Percentiles rank a stretch among this genome's conserved stretches.
These are phyloP conservation scores for Alloplasta piceator DNA, from an alignment of 2,888 invertebrate species.

Conservation along the genomic window DNA sequence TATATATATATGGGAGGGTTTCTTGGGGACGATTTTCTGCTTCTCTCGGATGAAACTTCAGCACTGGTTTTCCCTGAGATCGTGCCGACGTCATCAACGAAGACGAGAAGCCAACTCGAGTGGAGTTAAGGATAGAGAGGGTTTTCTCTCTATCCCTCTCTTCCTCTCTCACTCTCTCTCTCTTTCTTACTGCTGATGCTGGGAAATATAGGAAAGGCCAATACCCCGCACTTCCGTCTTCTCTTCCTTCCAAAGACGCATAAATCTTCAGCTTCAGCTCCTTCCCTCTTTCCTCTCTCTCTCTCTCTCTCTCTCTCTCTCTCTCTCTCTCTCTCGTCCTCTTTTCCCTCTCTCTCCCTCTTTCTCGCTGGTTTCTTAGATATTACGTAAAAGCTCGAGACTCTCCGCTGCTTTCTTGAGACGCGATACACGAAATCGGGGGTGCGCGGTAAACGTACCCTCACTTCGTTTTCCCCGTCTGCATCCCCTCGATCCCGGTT, in stretches of 20 bases:
- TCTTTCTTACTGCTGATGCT: constrained; percentile 14
- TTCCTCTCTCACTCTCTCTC: no score
- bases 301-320: constrained; percentile 40
- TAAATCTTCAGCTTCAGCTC: constrained; percentile 76
- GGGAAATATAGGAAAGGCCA: constrained; percentile 78
- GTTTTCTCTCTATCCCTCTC: constrained; percentile 65
- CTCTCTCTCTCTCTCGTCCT: constrained; percentile 48
- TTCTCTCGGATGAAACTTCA: constrained; percentile 8
- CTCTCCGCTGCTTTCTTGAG: constrained; percentile 25
- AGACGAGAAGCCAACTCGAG: constrained; percentile 72
- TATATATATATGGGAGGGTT: constrained; percentile 10
- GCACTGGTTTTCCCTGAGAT: constrained; percentile 27
- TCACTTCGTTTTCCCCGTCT: constrained; percentile 39
- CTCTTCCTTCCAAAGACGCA: constrained; percentile 76
- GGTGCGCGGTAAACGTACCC: constrained; percentile 41
- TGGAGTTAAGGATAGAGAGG: constrained; percentile 72
- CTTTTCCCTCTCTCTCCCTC: constrained; percentile 58
- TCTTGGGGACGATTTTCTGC: not conserved
- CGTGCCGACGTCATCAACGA: constrained; percentile 48
- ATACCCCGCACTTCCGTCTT: constrained; percentile 79
- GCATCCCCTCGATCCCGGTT: constrained; percentile 21
- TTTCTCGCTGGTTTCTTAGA: constrained; percentile 68
- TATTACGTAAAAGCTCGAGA: constrained; percentile 75
- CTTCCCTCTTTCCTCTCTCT: constrained; percentile 60
- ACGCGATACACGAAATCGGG: constrained; percentile 36